phyloP scores from a whole-genome alignment of 23 tunicate genomes.

The Trididemnum miniatum region DNA sequence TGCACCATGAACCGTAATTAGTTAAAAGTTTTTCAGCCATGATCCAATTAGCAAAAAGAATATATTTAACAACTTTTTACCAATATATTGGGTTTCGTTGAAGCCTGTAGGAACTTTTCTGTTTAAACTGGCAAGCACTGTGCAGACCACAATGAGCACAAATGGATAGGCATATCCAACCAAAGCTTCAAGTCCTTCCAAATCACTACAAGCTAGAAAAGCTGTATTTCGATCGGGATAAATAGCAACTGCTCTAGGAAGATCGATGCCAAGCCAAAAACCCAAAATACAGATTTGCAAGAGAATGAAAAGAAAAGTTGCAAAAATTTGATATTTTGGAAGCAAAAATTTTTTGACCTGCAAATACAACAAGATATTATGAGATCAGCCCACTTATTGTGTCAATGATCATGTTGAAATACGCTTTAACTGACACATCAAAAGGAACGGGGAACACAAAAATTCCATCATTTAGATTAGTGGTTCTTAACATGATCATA shows the following conservation, averaged over 20 bases:
- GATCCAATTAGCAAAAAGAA: no score
- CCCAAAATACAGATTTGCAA: constrained; percentile 50
- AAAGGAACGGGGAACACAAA: no score
- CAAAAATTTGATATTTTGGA: constrained; percentile 57
- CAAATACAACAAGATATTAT: no score
- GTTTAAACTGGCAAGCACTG: constrained; percentile 46
- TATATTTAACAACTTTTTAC: no score
- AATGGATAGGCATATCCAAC: constrained; percentile 43
- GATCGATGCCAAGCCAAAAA: constrained; percentile 52
- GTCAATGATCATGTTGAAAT: no score
- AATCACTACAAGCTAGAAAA: constrained; percentile 42
- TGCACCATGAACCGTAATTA: no score
- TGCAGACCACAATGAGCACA: constrained; percentile 38
- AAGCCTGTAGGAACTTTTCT: constrained; percentile 51
- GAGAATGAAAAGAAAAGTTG: constrained; percentile 25
- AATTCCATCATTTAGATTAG: no score
- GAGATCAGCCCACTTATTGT: no score
- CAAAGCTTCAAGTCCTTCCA: background rate
- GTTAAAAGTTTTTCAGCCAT: no score
- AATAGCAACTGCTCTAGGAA: constrained; percentile 19
- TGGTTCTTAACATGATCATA: no score
- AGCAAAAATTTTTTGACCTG: constrained; percentile 60
- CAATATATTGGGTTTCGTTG: constrained; percentile 54
- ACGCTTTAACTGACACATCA: no score
- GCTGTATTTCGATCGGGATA: constrained; percentile 36